Evolutionary conservation across 1,140 invertebrate species (phyloP).

Genomic region (Rhagoletis pomonella): DNA sequence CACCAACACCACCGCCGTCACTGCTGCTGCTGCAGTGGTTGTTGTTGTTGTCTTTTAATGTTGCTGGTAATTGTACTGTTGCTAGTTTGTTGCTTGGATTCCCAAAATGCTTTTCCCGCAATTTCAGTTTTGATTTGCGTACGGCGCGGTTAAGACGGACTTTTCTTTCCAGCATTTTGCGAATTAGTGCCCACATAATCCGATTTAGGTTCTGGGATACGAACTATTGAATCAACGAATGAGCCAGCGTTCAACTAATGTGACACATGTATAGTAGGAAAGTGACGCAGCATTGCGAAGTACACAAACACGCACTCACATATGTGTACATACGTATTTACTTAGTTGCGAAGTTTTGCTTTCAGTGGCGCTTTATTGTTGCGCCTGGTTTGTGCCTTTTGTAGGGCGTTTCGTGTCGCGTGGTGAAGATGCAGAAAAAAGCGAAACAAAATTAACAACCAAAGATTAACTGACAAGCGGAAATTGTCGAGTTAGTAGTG

Average conservation of each 20-base stretch:
- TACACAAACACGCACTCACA: neutral
- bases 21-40: neutral
- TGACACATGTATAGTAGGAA: conserved; percentile 14
- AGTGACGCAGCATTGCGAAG: conserved; percentile 28
- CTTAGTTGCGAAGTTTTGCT: conserved; percentile 17
- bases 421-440: conserved; percentile 17
- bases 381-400: conserved; percentile 6
- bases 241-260: neutral
- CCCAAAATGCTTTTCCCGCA: conserved; percentile 71
- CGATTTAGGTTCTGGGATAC: neutral
- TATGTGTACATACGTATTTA: neutral
- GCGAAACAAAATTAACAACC: conserved; percentile 13
- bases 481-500: conserved; percentile 33
- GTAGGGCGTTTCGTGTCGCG: conserved; percentile 45
- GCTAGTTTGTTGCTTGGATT: conserved; percentile 62
- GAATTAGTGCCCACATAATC: neutral
- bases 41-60: conserved; percentile 16
- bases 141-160: conserved; percentile 69
- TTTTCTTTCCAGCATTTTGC: conserved; percentile 52
- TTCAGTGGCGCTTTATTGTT: neutral
- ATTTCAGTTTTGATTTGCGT: conserved; percentile 73
- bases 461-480: conserved; percentile 23
- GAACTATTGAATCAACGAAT: neutral
- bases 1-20: neutral
- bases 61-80: conserved; percentile 51